Base-by-base conservation (phyloP, 2,888 invertebrate genomes). In the Drosophila eohydei region DNA sequence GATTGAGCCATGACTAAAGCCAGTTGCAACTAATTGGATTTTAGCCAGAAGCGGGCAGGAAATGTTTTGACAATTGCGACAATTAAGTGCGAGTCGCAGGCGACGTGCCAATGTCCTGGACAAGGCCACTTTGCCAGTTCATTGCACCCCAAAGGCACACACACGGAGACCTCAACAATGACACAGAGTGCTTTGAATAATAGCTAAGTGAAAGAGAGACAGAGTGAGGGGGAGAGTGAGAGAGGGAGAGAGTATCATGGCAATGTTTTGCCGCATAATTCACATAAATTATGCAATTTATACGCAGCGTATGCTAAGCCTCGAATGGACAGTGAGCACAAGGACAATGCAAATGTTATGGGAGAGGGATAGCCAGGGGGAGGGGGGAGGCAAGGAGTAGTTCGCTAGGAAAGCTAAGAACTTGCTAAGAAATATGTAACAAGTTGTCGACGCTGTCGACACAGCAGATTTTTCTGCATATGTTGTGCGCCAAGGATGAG, bases 201-300 rank as follows among this genome's bases (percentile, higher is more conserved):
- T 41, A 55, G 50, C 43, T 11, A 34, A 38, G 38, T 28, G 36
- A 14, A 26, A 21, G 4, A 9, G 0, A 7, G 16, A 38, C 0
- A 30, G n/a, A 30, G 32, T n/a, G 30, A 16, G 32, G 9, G 32
- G 34, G 2, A 4, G 4, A 0, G 21, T 4, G 34, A 16, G 12
- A 32, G 34, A 2, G 34, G 7, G 21, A 14, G 9, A 11, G 52
- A 38, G 36, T 26, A n/a, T 14, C n/a, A 66, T 34, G 56, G 21
- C 85, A 71, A 56, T 80, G 85, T 78, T 86, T 86, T 86, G 85
- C 83, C 82, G 83, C 87, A 87, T 90, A 87, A 90, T 90, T 90
- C 89, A 86, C 90, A 90, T 89, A 86, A 88, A 88, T 90, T 89
- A 90, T 90, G 87, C 90, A 90, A 89, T 88, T 88, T 88, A 89